Evolutionary conservation across 2,113 vertebrate genomes (phyloP).

Genomic region (human): DNA sequence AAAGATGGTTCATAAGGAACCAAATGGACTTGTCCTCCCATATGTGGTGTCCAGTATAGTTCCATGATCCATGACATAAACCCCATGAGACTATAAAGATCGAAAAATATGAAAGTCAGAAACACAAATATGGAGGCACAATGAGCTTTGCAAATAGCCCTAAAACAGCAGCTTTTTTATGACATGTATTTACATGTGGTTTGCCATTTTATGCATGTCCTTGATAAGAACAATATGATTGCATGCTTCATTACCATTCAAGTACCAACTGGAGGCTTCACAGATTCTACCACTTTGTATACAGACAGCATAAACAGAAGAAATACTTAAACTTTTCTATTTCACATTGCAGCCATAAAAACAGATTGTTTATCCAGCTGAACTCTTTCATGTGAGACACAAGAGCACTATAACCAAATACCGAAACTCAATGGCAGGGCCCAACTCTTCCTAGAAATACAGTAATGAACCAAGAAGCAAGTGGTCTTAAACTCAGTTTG

Average conservation of each 20-base stretch:
- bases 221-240: constrained; percentile 12
- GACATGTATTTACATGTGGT: background rate
- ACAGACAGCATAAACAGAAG: constrained; percentile 37
- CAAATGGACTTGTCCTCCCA: background rate
- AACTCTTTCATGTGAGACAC: constrained; percentile 41
- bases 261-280: constrained; percentile 44
- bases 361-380: constrained; percentile 55
- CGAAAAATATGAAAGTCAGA: background rate
- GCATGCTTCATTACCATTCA: constrained; percentile 45
- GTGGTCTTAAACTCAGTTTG: background rate
- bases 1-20: background rate
- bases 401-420: background rate
- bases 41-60: background rate
- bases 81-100: background rate
- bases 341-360: constrained; percentile 47
- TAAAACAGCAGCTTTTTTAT: background rate
- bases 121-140: background rate
- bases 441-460: background rate
- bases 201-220: background rate
- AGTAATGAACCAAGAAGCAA: background rate
- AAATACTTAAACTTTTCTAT: constrained; percentile 52
- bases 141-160: background rate
- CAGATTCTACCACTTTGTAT: constrained; percentile 17
- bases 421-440: background rate
- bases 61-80: background rate